Evolutionary conservation across 1,140 invertebrate genomes (phyloP).

Genomic region (Zophobas morio): DNA sequence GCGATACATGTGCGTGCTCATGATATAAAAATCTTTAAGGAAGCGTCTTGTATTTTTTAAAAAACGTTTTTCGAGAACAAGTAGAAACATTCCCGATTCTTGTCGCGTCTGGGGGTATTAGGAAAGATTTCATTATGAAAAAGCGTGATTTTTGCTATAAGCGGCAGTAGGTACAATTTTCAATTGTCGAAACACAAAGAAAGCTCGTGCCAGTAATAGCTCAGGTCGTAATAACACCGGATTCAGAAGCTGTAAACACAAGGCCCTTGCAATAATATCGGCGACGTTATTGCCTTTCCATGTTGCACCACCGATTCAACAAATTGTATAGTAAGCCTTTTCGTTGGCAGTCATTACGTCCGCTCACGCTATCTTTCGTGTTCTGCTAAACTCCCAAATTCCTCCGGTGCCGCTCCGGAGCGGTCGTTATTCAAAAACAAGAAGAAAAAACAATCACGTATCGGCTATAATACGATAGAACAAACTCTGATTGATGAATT

Average conservation of each 20-base stretch:
- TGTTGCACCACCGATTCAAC: slow-evolving; percentile 25
- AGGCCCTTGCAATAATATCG: slow-evolving; percentile 26
- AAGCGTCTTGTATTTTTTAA: too few relatives aligned
- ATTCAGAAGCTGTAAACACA: slow-evolving; percentile 40
- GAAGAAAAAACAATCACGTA: slow-evolving; percentile 27
- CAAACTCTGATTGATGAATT: slow-evolving; percentile 34
- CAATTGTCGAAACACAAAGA: slow-evolving; percentile 17
- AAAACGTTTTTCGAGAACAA: too few relatives aligned
- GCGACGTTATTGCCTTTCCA: slow-evolving; percentile 38
- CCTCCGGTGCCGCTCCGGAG: background rate
- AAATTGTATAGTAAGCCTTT: slow-evolving; percentile 38
- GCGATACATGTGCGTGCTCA: too few relatives aligned
- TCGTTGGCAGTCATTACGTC: slow-evolving; percentile 29
- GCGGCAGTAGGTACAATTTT: too few relatives aligned
- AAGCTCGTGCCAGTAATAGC: slow-evolving; percentile 10
- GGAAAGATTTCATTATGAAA: too few relatives aligned
- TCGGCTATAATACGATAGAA: slow-evolving; percentile 27
- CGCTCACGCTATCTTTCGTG: slow-evolving; percentile 35
- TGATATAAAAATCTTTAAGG: too few relatives aligned
- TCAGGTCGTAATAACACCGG: slow-evolving; percentile 29
- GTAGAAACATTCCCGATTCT: too few relatives aligned
- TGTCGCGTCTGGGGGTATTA: too few relatives aligned
- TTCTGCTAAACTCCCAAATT: slow-evolving; percentile 9
- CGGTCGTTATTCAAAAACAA: slow-evolving; percentile 13
- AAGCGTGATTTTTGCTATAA: too few relatives aligned